phyloP scores from a whole-genome alignment of 2,888 invertebrate species.

The Hetaerina titia region DNA sequence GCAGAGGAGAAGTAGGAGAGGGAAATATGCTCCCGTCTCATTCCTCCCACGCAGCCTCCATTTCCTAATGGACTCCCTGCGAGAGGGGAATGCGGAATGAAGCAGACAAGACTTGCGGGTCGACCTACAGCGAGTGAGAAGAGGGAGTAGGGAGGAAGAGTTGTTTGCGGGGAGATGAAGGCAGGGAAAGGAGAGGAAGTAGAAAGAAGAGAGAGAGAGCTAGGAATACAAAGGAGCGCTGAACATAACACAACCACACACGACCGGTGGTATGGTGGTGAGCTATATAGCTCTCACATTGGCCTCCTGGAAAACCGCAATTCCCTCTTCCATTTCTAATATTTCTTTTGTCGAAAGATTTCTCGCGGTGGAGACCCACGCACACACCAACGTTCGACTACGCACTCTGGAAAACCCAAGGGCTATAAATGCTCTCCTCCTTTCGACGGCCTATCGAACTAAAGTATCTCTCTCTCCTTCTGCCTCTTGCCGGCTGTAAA shows the following conservation, averaged over 20 bases:
- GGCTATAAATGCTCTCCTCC: background rate
- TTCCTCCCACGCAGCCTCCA: slow-evolving; percentile 39
- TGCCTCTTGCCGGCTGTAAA: background rate
- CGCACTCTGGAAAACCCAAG: background rate
- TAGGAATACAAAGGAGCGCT: background rate
- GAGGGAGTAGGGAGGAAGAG: background rate
- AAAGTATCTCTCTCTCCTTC: background rate
- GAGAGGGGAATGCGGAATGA: slow-evolving; percentile 45
- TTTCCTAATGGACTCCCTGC: slow-evolving; percentile 37
- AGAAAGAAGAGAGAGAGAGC: background rate
- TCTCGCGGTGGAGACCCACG: background rate
- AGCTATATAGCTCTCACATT: background rate
- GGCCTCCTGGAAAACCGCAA: background rate
- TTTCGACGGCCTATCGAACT: background rate
- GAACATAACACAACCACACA: background rate
- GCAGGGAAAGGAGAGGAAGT: background rate
- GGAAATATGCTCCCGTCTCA: background rate
- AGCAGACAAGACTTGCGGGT: background rate
- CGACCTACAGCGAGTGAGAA: background rate
- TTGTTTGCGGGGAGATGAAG: background rate
- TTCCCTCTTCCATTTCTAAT: background rate
- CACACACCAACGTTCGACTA: background rate
- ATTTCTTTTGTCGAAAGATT: background rate
- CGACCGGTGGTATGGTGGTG: background rate
- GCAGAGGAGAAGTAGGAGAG: background rate